Evolutionary conservation across 2,888 invertebrate species (phyloP), one percentile per base, ranked within the genome.

Genomic region (Craniophora ligustri): DNA sequence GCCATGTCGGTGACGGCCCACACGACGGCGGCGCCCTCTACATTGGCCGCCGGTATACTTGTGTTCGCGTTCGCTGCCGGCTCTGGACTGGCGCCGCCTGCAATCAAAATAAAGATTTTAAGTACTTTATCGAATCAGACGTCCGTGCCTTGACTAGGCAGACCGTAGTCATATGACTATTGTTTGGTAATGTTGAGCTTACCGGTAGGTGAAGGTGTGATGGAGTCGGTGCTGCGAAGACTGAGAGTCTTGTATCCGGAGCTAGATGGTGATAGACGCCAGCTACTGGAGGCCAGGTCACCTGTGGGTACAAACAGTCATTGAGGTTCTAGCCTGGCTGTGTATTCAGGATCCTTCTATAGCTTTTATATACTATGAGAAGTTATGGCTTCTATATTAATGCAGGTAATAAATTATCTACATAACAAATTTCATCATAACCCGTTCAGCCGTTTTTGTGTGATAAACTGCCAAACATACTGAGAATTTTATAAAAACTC

Each of bases 1-100:
- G 96, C 95, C 87, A 98, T 95, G 88, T 97, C 97, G 23, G 97
- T 97, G 45, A 98, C 97, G 42, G 98, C 97, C 97, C 98, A 98
- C 84, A 98, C 95, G 1, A 91, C 56, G 10, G n/a, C 47, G 18
- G 19, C 36, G 11, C 11, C 41, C 10, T 16, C 7, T n/a, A 36
- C 21, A 3, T 8, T 23, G n/a, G 13, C 3, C 1, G 23, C 5
- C 1, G 83, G 63, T 3, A 26, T 26, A 26, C n/a, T n/a, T 46
- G 34, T 48, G 16, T 13, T 8, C 11, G 35, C 30, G 3, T 6
- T 31, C 2, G 8, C 7, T 0, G 28, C 10, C 1, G 86, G 85
- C 72, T 86, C 86, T 0, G 86, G 85, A 8, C 85, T 82, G 0
- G 81, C 81, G 0, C 82, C 85, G 0, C 85, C 84, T 83, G 53